phyloP scores from a whole-genome alignment of 1,140 invertebrate genomes.

The Heliconius congener region DNA sequence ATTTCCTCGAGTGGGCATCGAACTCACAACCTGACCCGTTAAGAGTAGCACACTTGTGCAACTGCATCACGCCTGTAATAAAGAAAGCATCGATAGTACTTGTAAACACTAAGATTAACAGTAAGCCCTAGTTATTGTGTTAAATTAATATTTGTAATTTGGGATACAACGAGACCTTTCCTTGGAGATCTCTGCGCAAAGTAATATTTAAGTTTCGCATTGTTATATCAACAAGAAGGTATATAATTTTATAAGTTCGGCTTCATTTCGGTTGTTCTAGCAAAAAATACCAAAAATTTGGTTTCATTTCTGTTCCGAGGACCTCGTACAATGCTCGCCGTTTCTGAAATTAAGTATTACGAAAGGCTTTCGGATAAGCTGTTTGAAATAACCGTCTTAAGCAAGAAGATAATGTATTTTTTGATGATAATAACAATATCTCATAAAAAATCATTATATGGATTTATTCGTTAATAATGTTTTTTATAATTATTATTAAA shows the following conservation, averaged over 20 bases:
- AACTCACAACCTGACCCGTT: too few relatives aligned
- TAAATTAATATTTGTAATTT: conserved; percentile 14
- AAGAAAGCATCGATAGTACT: too few relatives aligned
- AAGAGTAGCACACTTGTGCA: too few relatives aligned
- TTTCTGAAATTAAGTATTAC: conserved; percentile 17
- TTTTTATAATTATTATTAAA: too few relatives aligned
- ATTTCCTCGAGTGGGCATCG: too few relatives aligned
- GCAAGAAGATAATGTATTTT: neutral
- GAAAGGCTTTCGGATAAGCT: neutral
- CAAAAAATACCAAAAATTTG: conserved; percentile 19
- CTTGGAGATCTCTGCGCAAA: conserved; percentile 13
- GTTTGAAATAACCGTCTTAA: neutral
- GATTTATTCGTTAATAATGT: too few relatives aligned
- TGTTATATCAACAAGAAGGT: conserved; percentile 24
- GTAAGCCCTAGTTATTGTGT: neutral
- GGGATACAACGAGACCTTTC: neutral
- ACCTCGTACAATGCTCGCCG: conserved; percentile 10
- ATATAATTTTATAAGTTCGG: conserved; percentile 36
- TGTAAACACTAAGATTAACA: neutral
- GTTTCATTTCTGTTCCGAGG: conserved; percentile 23
- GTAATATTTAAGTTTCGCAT: conserved; percentile 28
- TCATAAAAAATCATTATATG: too few relatives aligned
- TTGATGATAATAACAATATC: neutral
- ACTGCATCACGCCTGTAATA: too few relatives aligned
- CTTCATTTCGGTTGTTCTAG: conserved; percentile 22